These are phyloP conservation scores for Naso thynnoides DNA, from an alignment of 2,797 vertebrate species.

Conservation along the genomic window DNA sequence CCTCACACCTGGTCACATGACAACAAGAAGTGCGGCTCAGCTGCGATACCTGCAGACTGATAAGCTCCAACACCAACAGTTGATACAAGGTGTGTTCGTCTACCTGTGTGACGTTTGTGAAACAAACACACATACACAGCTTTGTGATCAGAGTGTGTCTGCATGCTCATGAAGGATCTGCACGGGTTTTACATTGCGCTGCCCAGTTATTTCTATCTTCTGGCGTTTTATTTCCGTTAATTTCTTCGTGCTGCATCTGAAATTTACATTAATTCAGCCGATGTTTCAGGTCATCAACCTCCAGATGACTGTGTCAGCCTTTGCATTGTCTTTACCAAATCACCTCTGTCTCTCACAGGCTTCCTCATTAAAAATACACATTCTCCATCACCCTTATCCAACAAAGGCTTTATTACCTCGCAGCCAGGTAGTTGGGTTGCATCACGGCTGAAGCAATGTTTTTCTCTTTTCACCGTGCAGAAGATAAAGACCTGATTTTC, in stretches of 20 bases:
- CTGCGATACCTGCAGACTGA: no score
- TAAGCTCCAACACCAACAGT: no score
- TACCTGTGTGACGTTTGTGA: no score
- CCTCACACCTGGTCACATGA: no score
- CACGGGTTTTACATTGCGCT: no score
- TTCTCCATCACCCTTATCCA: constrained; percentile 2
- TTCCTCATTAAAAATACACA: constrained; percentile 27
- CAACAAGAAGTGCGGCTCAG: no score
- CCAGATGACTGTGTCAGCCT: neutral
- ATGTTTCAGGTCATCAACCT: neutral
- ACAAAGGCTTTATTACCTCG: constrained; percentile 19
- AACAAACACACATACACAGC: no score
- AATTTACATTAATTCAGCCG: neutral
- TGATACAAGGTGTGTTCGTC: no score
- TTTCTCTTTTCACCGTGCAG: constrained; percentile 21
- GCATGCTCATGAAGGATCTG: no score
- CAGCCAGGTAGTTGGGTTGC: constrained; percentile 27
- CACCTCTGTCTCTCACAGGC: constrained; percentile 5
- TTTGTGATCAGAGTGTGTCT: neutral
- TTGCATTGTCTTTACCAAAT: neutral
- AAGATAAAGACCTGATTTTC: constrained; percentile 38
- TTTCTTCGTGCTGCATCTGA: neutral
- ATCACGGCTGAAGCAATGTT: constrained; percentile 45
- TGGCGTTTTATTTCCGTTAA: no score
- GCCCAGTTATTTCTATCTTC: no score